Evolutionary conservation across 1,140 invertebrate species (phyloP).

Genomic region (Drosophila miranda): DNA sequence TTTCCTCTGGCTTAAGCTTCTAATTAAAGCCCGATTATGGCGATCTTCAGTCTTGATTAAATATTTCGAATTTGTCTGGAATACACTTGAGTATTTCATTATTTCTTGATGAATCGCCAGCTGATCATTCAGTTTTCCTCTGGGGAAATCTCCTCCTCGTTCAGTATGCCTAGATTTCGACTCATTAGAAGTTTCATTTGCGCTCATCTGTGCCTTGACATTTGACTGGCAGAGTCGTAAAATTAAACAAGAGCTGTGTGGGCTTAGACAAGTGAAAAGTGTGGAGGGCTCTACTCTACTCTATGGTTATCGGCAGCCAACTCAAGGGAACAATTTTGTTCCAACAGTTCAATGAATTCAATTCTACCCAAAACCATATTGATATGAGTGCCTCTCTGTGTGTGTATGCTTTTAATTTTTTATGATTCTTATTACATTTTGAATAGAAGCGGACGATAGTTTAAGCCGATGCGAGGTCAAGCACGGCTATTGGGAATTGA

Average conservation of each 20-base stretch:
- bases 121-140: too few relatives aligned
- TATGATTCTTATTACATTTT: slow-evolving; percentile 68
- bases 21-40: too few relatives aligned
- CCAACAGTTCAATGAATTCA: slow-evolving; percentile 43
- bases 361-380: slow-evolving; percentile 31
- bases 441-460: background rate
- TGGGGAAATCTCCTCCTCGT: too few relatives aligned
- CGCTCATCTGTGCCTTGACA: slow-evolving; percentile 34
- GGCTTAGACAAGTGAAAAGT: background rate
- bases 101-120: too few relatives aligned
- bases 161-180: too few relatives aligned
- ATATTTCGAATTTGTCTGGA: too few relatives aligned
- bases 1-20: too few relatives aligned
- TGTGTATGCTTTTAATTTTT: slow-evolving; percentile 50
- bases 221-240: slow-evolving; percentile 53
- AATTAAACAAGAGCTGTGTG: slow-evolving; percentile 46
- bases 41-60: too few relatives aligned
- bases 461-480: slow-evolving; percentile 50
- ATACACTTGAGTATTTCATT: too few relatives aligned
- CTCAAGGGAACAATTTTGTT: background rate
- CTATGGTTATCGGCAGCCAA: slow-evolving; percentile 19
- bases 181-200: background rate
- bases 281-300: too few relatives aligned
- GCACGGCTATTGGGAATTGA: slow-evolving; percentile 41
- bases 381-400: slow-evolving; percentile 24